Conservation (phyloP, 2,797 vertebrate genomes). For the Odontamblyopus lacepedii region DNA sequence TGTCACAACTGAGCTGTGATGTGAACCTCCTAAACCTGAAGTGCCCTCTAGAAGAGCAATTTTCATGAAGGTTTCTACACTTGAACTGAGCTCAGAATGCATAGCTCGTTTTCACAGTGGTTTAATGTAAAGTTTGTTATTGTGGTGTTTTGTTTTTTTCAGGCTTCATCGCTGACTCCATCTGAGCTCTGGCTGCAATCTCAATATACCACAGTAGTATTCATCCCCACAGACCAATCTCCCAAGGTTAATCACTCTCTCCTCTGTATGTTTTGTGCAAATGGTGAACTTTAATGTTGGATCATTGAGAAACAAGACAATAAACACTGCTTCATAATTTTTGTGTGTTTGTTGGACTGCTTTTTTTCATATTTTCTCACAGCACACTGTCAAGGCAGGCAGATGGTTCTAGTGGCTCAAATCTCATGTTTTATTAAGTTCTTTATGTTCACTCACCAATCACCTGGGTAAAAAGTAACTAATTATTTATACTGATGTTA, state of each 20-base stretch:
- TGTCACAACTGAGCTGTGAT: neutral
- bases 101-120: neutral
- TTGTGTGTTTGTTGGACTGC: too few species aligned
- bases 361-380: too few species aligned
- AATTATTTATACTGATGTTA: too few species aligned
- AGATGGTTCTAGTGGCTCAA: too few species aligned
- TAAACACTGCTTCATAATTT: neutral
- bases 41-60: neutral
- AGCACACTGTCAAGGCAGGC: too few species aligned
- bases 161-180: neutral
- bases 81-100: conserved; percentile 4
- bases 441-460: too few species aligned
- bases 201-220: neutral
- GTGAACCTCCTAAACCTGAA: conserved; percentile 4
- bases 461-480: too few species aligned
- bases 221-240: neutral
- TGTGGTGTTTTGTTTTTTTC: neutral
- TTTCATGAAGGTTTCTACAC: conserved; percentile 7
- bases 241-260: neutral
- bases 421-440: too few species aligned
- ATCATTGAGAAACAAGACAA: neutral
- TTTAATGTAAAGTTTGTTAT: neutral
- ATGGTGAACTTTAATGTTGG: neutral
- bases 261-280: neutral
- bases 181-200: neutral